Conservation (phyloP, 23 tunicate genomes). For the Trididemnum nubilum region DNA sequence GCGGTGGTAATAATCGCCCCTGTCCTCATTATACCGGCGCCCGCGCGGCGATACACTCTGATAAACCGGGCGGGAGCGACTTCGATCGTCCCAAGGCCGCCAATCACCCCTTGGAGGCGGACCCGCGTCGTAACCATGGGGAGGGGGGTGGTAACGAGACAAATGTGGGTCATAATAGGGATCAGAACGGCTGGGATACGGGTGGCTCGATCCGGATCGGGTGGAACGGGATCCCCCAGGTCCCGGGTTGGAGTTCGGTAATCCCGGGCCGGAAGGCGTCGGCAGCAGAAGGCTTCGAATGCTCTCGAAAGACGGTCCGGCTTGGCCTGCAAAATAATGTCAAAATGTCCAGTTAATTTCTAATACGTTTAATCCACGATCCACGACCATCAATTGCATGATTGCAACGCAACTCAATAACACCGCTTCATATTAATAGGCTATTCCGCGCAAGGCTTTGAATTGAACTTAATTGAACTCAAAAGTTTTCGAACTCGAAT, state of each 20-base stretch:
- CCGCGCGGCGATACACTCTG: constrained; percentile 57
- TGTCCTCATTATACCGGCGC: constrained; percentile 49
- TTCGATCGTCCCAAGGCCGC: constrained; percentile 61
- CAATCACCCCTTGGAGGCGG: constrained; percentile 53
- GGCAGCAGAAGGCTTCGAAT: constrained; percentile 58
- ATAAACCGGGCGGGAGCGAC: constrained; percentile 45
- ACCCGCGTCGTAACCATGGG: constrained; percentile 48
- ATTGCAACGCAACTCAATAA: too few relatives aligned
- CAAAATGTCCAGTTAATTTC: too few relatives aligned
- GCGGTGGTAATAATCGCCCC: constrained; percentile 48
- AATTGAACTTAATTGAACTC: too few relatives aligned
- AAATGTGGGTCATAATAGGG: constrained; percentile 39
- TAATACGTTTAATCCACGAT: neutral
- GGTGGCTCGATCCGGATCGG: constrained; percentile 45
- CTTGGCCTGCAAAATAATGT: constrained; percentile 49
- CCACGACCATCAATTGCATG: too few relatives aligned
- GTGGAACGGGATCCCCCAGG: constrained; percentile 19
- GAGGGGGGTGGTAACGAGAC: constrained; percentile 38
- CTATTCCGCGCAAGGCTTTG: too few relatives aligned
- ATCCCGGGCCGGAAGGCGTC: constrained; percentile 48
- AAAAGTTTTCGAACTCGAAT: too few relatives aligned
- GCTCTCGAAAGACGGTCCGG: constrained; percentile 56
- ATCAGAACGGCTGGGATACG: constrained; percentile 34
- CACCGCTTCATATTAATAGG: too few relatives aligned
- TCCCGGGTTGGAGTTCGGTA: constrained; percentile 31